Conservation (phyloP, 2,113 vertebrate genomes). For the Thunnus maccoyii region DNA sequence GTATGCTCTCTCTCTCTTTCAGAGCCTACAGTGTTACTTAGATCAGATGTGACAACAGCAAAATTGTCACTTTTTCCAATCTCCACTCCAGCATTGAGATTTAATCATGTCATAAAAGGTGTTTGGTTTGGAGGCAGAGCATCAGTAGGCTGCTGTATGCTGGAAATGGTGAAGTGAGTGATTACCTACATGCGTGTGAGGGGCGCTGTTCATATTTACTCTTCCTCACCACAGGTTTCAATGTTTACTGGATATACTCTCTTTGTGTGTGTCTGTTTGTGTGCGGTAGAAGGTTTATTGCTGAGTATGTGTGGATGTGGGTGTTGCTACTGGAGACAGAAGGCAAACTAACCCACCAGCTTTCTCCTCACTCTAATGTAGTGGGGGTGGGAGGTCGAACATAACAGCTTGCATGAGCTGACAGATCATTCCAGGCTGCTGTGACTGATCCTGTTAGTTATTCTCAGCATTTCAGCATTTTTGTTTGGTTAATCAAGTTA, state of each 20-base stretch:
- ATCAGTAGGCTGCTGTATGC: neutral
- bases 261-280: neutral
- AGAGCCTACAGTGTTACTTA: neutral
- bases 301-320: neutral
- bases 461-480: too few species aligned
- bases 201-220: slow-evolving; percentile 25
- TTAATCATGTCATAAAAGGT: neutral
- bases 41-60: neutral
- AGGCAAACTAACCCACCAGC: neutral
- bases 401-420: neutral
- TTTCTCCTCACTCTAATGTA: neutral
- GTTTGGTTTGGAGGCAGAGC: slow-evolving; percentile 20
- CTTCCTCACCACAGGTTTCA: neutral
- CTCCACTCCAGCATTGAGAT: neutral
- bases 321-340: slow-evolving; percentile 23
- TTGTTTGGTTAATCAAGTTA: too few species aligned
- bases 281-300: neutral
- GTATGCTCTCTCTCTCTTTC: too few species aligned
- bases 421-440: neutral
- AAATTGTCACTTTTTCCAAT: neutral
- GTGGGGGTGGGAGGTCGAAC: neutral
- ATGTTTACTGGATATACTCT: neutral
- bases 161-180: neutral
- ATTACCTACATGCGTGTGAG: neutral
- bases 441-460: neutral